These are phyloP conservation scores for Tetheella fluctuosa DNA, from an alignment of 2,888 invertebrate species.

Conservation along the genomic window DNA sequence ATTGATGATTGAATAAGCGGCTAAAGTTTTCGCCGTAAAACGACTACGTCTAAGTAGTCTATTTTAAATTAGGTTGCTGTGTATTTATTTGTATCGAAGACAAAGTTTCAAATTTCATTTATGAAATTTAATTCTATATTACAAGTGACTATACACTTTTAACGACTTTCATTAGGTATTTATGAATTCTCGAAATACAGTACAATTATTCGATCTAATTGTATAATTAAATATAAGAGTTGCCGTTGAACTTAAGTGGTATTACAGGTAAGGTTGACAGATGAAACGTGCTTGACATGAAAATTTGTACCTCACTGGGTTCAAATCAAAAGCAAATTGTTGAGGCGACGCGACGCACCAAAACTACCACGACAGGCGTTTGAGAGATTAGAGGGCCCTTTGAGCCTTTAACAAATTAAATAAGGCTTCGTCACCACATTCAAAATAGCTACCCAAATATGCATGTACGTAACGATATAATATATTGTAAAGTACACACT, in stretches of 20 bases:
- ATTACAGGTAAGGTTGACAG: constrained; percentile 25
- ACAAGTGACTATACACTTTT: no score
- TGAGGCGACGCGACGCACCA: constrained; percentile 22
- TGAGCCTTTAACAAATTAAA: constrained; percentile 44
- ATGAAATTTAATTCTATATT: no score
- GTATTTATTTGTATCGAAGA: no score
- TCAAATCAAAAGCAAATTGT: constrained; percentile 26
- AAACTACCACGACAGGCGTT: constrained; percentile 39
- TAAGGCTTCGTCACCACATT: constrained; percentile 23
- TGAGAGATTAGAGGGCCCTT: constrained; percentile 34
- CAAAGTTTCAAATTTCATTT: no score
- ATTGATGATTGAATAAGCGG: no score
- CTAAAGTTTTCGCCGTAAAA: no score
- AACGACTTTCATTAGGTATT: no score
- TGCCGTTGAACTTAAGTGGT: not conserved
- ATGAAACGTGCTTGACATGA: constrained; percentile 33
- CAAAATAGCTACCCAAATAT: not conserved
- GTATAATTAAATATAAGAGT: not conserved
- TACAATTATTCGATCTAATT: no score
- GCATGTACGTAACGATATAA: not conserved
- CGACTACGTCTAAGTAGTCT: no score
- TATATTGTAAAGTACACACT: not conserved
- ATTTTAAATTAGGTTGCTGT: no score
- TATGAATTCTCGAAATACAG: no score
- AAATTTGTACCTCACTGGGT: constrained; percentile 26